Evolutionary conservation across 2,113 vertebrate genomes (phyloP).

Genomic region (Casuarius casuarius): DNA sequence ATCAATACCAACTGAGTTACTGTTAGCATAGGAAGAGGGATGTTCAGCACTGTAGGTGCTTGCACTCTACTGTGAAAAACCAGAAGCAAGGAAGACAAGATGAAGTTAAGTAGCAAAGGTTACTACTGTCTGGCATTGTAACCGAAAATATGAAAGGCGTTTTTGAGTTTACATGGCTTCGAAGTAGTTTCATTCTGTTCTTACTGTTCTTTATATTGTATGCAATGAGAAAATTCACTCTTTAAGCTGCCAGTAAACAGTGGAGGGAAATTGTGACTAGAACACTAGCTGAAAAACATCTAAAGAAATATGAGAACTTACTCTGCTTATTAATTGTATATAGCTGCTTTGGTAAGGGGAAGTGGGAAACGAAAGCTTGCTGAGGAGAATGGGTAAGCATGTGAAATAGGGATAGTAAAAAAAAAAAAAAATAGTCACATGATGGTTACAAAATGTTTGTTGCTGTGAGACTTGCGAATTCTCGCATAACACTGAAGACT

Average conservation of each 20-base stretch:
- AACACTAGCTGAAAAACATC: constrained; percentile 8
- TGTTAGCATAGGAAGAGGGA: neutral
- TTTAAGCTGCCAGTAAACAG: neutral
- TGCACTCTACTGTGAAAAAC: neutral
- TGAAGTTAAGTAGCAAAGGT: neutral
- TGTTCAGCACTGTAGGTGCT: neutral
- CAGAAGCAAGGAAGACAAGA: neutral
- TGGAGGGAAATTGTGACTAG: neutral
- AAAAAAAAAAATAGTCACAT: neutral
- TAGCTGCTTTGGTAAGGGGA: neutral
- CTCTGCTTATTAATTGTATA: neutral
- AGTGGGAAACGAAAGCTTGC: neutral
- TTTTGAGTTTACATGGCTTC: constrained; percentile 29
- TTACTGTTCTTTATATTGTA: neutral
- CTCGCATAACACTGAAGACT: neutral
- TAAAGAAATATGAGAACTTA: neutral
- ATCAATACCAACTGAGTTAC: neutral
- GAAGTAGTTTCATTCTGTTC: constrained; percentile 29
- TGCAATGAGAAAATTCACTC: neutral
- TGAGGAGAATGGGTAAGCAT: neutral
- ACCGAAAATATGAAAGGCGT: constrained; percentile 3
- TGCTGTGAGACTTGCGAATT: neutral
- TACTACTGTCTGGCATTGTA: neutral
- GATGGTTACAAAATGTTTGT: neutral
- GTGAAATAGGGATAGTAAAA: neutral